Evolutionary conservation across 2,113 vertebrate genomes (phyloP).

Genomic region (Gallinago undulata): DNA sequence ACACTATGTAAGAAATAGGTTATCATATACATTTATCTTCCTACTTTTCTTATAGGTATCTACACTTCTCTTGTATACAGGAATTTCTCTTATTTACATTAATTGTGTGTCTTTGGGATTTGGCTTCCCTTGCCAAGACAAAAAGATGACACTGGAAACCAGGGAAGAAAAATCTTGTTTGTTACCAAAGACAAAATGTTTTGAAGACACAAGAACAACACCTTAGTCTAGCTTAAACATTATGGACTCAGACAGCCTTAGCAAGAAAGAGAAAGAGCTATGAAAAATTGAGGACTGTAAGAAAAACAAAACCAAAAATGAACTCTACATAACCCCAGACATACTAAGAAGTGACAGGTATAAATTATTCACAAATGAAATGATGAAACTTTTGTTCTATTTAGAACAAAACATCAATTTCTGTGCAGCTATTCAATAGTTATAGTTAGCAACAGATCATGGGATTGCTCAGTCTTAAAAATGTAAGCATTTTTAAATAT

Average conservation of each 20-base stretch:
- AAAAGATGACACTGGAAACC: not conserved
- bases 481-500: not conserved
- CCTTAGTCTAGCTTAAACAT: not conserved
- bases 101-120: not conserved
- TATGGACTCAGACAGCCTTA: not conserved
- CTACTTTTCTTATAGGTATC: not conserved
- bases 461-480: not conserved
- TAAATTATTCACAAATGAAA: conserved; percentile 27
- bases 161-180: not conserved
- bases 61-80: not conserved
- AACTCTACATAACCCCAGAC: not conserved
- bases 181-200: not conserved
- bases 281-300: not conserved
- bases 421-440: not conserved
- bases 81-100: not conserved
- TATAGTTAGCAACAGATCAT: not conserved
- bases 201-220: not conserved
- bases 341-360: not conserved
- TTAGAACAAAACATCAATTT: not conserved
- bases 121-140: not conserved
- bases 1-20: not conserved
- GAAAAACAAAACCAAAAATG: not conserved
- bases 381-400: not conserved
- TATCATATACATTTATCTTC: not conserved
- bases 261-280: not conserved